A percentile compares a stretch with the other conserved stretches of the same genome.
Conservation (phyloP, 2,113 vertebrate species). For the Apus apus region DNA sequence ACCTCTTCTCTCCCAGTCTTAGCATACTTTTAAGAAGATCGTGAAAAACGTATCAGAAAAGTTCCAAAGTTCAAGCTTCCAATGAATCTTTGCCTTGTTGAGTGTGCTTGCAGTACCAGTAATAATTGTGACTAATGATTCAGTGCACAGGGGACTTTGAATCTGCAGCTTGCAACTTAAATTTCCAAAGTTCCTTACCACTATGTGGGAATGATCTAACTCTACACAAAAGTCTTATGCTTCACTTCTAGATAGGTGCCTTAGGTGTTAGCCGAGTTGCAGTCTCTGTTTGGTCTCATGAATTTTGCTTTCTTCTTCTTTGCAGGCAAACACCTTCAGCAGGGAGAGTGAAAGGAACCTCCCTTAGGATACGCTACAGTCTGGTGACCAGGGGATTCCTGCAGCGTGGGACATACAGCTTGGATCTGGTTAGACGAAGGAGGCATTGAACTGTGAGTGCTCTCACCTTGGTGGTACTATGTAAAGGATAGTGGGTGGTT, state of each 20-base stretch:
- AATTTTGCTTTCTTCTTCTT: not conserved
- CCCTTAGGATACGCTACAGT: not conserved
- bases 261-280: not conserved
- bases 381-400: not conserved
- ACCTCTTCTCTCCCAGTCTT: not conserved
- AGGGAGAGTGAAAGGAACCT: not conserved
- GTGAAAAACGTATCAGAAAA: not conserved
- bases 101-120: rapidly evolving
- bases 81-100: not conserved
- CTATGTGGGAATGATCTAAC: not conserved
- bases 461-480: not conserved
- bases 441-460: not conserved
- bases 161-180: not conserved
- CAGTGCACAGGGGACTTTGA: not conserved
- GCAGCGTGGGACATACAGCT: not conserved
- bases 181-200: not conserved
- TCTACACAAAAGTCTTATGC: not conserved
- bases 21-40: not conserved
- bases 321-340: not conserved
- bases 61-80: not conserved
- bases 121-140: not conserved
- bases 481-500: not conserved
- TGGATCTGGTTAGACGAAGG: not conserved
- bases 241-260: not conserved
- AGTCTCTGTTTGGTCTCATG: not conserved